Base-by-base conservation (phyloP, 2,113 vertebrate genomes). In the Ceyx melanurus region DNA sequence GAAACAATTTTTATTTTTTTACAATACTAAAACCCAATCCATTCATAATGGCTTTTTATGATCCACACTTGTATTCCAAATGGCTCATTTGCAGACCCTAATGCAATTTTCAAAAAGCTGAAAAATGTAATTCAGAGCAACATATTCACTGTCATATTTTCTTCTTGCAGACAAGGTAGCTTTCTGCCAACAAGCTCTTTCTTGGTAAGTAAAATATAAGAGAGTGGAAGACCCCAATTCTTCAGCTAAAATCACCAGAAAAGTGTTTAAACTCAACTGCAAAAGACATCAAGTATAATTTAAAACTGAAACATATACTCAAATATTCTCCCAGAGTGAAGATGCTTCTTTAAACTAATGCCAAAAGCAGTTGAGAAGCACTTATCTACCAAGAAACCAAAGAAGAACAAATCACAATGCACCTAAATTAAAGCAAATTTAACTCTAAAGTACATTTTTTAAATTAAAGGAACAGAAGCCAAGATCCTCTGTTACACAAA, bases 121-220 rank as follows among this genome's bases (percentile, higher is more conserved):
- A 94, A 95, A 95, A 89, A 84, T 31, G 29, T 78, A 87, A 92
- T 82, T 96, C 66, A 79, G 45, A 92, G 71, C 9, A 81, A 33
- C 29, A 90, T 92, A 82, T 82, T 94, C 92, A 60, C 45, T 77
- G 21, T 67, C 65, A 87, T 35, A 84, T n/a, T 18, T 82, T 92
- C 33, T 83, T 92, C 22, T 75, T 66, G 58, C 65, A 92, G 78
- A 80, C 50, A 85, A 81, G 56, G 53, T 37, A 37, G 20, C 50
- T 58, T 87, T 54, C 66, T 78, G 37, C 51, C 40, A 43, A 68
- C 43, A 78, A 70, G 29, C 22, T 10, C 22, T 91, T 86, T 61
- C 17, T 60, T 10, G 0, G 22, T 62, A 60, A 90, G 46, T 86
- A 82, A 85, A 85, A 92, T 65, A 71, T 15, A 92, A 84, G 37